Percentiles rank a stretch among this genome's conserved stretches.
These are phyloP conservation scores for Plodia interpunctella DNA, from an alignment of 1,140 invertebrate species.

Conservation along the genomic window DNA sequence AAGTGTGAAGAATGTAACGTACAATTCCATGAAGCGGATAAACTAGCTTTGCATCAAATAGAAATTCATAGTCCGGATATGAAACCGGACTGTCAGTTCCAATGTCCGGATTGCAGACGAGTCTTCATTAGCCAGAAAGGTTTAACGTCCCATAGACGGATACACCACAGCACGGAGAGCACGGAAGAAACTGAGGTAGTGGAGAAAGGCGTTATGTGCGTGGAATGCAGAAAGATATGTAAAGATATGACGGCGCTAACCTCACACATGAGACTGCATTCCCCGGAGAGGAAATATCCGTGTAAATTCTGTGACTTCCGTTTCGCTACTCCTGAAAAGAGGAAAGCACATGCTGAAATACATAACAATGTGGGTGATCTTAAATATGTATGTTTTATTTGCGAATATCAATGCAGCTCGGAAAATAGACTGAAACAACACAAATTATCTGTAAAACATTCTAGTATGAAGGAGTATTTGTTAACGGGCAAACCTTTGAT, in stretches of 20 bases:
- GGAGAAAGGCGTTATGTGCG: constrained; percentile 53
- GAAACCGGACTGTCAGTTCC: constrained; percentile 50
- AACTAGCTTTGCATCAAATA: constrained; percentile 60
- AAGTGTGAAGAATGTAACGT: constrained; percentile 66
- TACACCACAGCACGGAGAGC: constrained; percentile 50
- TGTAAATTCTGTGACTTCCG: constrained; percentile 70
- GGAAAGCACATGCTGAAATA: constrained; percentile 54
- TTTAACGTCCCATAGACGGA: constrained; percentile 52
- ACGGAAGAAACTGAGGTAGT: constrained; percentile 37
- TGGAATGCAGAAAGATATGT: constrained; percentile 66
- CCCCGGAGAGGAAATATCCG: constrained; percentile 53
- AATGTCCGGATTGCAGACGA: constrained; percentile 57
- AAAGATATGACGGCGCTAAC: constrained; percentile 54
- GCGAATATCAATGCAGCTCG: constrained; percentile 65
- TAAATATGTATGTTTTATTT: constrained; percentile 70
- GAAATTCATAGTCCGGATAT: constrained; percentile 56
- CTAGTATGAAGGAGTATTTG: constrained; percentile 59
- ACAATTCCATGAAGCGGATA: constrained; percentile 66
- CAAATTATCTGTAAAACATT: constrained; percentile 59
- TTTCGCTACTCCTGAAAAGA: constrained; percentile 60
- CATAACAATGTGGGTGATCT: constrained; percentile 56
- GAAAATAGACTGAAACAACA: constrained; percentile 59
- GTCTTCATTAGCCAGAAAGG: constrained; percentile 63
- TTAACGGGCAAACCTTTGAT: constrained; percentile 42
- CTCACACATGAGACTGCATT: constrained; percentile 63